A percentile compares a stretch with the other conserved stretches of the same genome.
Conservation (phyloP, 1,140 invertebrate species). For the Neelides sp. region DNA sequence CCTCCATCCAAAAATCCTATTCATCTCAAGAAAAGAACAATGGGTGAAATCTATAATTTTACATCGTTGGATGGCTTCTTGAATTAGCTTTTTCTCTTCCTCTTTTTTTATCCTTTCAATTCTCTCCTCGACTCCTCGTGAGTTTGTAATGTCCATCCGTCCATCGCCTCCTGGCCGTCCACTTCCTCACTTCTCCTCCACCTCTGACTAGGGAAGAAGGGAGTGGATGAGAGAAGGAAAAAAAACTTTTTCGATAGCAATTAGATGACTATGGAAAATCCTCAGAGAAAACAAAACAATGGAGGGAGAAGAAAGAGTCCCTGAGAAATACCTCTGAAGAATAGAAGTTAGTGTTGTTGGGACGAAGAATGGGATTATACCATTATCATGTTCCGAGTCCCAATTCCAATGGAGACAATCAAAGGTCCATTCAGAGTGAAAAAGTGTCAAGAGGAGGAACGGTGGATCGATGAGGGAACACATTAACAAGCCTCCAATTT, state of each 20-base stretch:
- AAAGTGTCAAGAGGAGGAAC: too few relatives aligned
- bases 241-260: constrained; percentile 5
- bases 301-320: not conserved
- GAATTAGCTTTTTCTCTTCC: constrained; percentile 17
- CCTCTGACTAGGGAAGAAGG: not conserved
- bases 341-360: constrained; percentile 3
- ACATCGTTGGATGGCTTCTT: constrained; percentile 19
- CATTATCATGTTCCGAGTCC: too few relatives aligned
- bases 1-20: constrained; percentile 15
- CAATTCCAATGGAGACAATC: too few relatives aligned
- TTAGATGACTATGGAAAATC: not conserved
- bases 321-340: constrained; percentile 3
- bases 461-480: too few relatives aligned
- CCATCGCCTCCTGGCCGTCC: constrained; percentile 6
- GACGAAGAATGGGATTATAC: too few relatives aligned
- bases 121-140: constrained; percentile 2
- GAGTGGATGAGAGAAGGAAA: constrained; percentile 10
- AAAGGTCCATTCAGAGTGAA: too few relatives aligned
- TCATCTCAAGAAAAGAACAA: constrained; percentile 20
- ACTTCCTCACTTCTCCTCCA: constrained; percentile 10
- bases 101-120: not conserved
- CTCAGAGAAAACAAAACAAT: not conserved
- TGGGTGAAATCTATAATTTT: constrained; percentile 22
- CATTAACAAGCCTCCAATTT: too few relatives aligned
- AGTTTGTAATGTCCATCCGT: too few relatives aligned